Evolutionary conservation across 2,888 invertebrate species (phyloP).

Genomic region (Drosophila aldrichi): DNA sequence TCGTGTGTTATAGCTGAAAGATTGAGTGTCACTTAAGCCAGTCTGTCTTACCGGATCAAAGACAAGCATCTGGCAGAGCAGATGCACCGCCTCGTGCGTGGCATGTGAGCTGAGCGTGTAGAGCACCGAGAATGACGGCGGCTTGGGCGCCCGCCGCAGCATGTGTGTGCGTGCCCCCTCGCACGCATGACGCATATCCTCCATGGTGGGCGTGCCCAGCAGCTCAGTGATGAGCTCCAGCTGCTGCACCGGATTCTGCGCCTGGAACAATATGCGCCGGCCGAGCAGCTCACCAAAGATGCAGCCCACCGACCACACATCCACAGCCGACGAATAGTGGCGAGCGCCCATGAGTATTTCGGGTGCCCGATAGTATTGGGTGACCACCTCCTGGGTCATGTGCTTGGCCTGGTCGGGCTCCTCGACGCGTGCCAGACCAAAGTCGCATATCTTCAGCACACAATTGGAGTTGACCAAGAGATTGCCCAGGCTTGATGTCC

Average conservation of each 20-base stretch:
- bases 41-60: conserved; percentile 95
- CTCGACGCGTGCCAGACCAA: conserved; percentile 98
- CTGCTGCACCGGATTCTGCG: conserved; percentile 98
- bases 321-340: conserved; percentile 98
- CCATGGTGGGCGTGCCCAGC: conserved; percentile 96
- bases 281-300: conserved; percentile 99
- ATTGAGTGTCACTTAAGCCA: conserved; percentile 5
- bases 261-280: conserved; percentile 98
- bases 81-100: conserved; percentile 98
- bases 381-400: conserved; percentile 99
- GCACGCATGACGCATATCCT: conserved; percentile 99
- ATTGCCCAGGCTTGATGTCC: conserved; percentile 99
- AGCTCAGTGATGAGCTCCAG: conserved; percentile 98
- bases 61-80: conserved; percentile 98
- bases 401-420: conserved; percentile 96
- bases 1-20: neutral
- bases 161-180: conserved; percentile 97
- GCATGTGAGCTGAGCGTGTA: conserved; percentile 97
- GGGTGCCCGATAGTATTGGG: conserved; percentile 99
- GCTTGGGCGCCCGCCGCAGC: conserved; percentile 94
- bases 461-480: conserved; percentile 99
- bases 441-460: conserved; percentile 99
- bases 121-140: conserved; percentile 94
- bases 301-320: conserved; percentile 99
- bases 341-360: conserved; percentile 99